Base-by-base conservation (phyloP, 1,140 invertebrate species). In the Drosophila punjabiensis region DNA sequence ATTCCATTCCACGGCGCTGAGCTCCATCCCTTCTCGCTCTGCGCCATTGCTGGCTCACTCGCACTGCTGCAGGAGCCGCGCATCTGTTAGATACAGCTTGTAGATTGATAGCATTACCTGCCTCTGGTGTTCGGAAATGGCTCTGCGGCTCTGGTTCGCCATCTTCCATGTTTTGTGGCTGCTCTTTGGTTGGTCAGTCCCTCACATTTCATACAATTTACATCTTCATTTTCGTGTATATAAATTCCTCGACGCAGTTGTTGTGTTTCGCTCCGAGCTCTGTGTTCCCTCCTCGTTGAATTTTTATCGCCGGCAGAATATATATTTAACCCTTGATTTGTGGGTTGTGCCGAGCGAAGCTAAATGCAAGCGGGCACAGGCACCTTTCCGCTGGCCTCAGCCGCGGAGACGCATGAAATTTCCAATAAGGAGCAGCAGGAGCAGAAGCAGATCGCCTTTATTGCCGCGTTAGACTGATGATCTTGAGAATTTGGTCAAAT, bases 41-140 rank as follows among this genome's bases (percentile, higher is more conserved):
- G 62, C 43, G 55, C 20, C 10, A 13, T 6, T 66, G 71, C 41
- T 13, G 58, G 11, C 69, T 52, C 65, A 35, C 64, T 79, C 74
- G 60, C 35, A 20, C 69, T 24, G 47, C 48, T 28, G 75, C 55
- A 28, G 55, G 55, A 58, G 55, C 14, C 63, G 60, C 61, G 68
- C 80, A 69, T 43, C 81, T 81, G 70, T 68, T 76, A 80, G 82
- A 82, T 83, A 83, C 89, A 92, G 62, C 76, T 84, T 90, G 86
- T 90, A 92, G 90, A 92, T 92, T 92, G 90, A 92, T 92, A 70
- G 82, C 82, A 90, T 90, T 90, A 90, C 90, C 90, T 92, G 90
- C 90, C 90, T 81, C 90, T 90, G 90, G 85, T 92, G 79, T 92
- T 92, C 84, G 69, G 79, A 71, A 82, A 81, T 77, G 82, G 79